These are phyloP conservation scores for Planiliza haematocheilus DNA, from an alignment of 2,113 vertebrate genomes.

Conservation along the genomic window DNA sequence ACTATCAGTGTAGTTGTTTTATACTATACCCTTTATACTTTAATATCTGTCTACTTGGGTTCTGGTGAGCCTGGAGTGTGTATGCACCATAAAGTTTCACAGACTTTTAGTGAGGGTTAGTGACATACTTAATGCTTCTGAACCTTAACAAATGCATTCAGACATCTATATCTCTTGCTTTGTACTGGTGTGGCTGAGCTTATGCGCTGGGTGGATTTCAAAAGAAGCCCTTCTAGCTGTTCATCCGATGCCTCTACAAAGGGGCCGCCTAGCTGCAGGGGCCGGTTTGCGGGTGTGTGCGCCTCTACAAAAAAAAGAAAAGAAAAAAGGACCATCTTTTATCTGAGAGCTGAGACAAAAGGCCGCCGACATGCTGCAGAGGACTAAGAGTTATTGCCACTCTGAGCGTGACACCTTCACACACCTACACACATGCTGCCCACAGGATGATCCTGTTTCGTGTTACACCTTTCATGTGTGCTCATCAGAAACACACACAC, in stretches of 20 bases:
- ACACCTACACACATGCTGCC: constrained; percentile 45
- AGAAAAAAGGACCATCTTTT: constrained; percentile 65
- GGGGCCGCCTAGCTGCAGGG: constrained; percentile 52
- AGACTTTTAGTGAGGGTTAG: too few species aligned
- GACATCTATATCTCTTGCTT: constrained; percentile 6
- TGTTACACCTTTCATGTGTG: constrained; percentile 57
- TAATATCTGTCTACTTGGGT: constrained; percentile 8
- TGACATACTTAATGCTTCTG: not conserved
- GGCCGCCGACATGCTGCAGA: constrained; percentile 45
- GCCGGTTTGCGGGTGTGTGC: constrained; percentile 17
- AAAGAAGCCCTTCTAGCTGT: constrained; percentile 64
- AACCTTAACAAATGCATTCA: constrained; percentile 13
- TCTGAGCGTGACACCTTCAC: constrained; percentile 32
- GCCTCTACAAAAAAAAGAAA: not conserved
- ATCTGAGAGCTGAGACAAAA: constrained; percentile 72
- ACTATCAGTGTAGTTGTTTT: constrained; percentile 19
- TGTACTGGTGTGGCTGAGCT: constrained; percentile 33
- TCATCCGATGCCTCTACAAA: constrained; percentile 80
- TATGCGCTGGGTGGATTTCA: constrained; percentile 69
- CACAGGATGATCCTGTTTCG: constrained; percentile 56
- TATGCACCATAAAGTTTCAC: constrained; percentile 5
- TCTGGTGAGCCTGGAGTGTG: not conserved
- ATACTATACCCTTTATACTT: constrained; percentile 21
- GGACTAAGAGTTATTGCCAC: constrained; percentile 48
- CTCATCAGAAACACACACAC: not conserved